phyloP scores from a whole-genome alignment of 2,888 invertebrate genomes.

The Epicampocera succincta region DNA sequence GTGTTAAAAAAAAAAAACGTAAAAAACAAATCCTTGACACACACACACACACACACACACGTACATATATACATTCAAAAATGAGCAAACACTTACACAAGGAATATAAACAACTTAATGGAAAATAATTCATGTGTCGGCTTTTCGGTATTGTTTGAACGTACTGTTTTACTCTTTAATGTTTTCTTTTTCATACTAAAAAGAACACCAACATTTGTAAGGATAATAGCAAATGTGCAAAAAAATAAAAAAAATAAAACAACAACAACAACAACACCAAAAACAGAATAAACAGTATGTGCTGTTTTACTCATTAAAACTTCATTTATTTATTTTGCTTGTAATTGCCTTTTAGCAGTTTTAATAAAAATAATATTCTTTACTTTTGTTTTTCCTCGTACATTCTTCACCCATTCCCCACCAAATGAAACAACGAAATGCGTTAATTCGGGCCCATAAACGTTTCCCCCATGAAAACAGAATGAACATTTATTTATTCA shows the following conservation, averaged over 20 bases:
- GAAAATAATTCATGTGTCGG: conserved; percentile 63
- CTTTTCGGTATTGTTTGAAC: conserved; percentile 28
- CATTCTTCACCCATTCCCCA: background rate
- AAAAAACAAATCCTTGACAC: conserved; percentile 1
- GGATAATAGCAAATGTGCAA: conserved; percentile 36
- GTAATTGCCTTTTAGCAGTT: conserved; percentile 66
- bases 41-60: conserved; percentile 7
- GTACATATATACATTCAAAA: conserved; percentile 7
- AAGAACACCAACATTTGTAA: conserved; percentile 35
- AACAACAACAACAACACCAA: background rate
- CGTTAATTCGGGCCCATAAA: conserved; percentile 52
- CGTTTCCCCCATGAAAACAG: conserved; percentile 41
- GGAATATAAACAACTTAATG: conserved; percentile 62
- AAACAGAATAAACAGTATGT: conserved; percentile 37
- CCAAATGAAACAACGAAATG: conserved; percentile 31
- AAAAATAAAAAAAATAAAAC: conserved; percentile 17
- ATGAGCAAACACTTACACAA: conserved; percentile 23
- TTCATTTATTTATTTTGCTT: conserved; percentile 63
- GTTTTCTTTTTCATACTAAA: conserved; percentile 21
- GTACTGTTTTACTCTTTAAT: background rate
- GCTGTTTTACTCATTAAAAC: conserved; percentile 64
- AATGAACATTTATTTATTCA: conserved; percentile 46
- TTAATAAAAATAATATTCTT: conserved; percentile 55
- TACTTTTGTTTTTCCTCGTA: background rate
- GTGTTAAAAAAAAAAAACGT: conserved; percentile 40